Evolutionary conservation across 2,888 invertebrate species (phyloP), one percentile per base, ranked within the genome.

Genomic region (Cataglyphis cursor): DNA sequence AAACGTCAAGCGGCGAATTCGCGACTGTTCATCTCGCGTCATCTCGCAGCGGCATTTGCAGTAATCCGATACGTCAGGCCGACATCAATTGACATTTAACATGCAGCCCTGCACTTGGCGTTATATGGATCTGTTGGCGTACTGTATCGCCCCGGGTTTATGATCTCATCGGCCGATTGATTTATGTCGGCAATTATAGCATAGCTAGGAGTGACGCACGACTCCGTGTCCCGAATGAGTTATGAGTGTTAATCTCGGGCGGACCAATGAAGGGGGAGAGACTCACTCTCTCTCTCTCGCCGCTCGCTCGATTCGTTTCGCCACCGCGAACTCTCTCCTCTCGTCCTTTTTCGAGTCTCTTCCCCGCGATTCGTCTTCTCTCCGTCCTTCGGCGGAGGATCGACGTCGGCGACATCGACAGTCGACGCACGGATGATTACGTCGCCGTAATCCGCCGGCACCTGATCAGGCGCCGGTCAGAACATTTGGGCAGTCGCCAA

Each of bases 171-270:
- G 93, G 92, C 81, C 94, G 94, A 95, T 94, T 95, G 95, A 95
- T 95, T 95, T 95, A 95, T 94, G 94, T 92, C 93, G 93, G 94
- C 94, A 95, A 95, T 95, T 95, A 95, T 94, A 92, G 93, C 94
- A 91, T 91, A 91, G 93, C 93, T 92, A 92, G 92, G 93, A 94
- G 93, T 94, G 94, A 94, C 94, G 93, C 93, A 93, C 93, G 91
- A 91, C 91, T 92, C 87, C 93, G 92, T 92, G 93, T 94, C 92
- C 91, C 87, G 93, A 93, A 93, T 94, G 94, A 94, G 92, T 94
- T 94, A 95, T 94, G 93, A 93, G 93, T 93, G 94, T 93, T 94
- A 94, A 95, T 94, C 94, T 94, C 93, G 93, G 93, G 93, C 93
- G 93, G 93, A 92, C 92, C 93, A 92, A 92, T 91, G 91, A 92